Conservation (phyloP, 2,797 vertebrate species). For the Miichthys miiuy region DNA sequence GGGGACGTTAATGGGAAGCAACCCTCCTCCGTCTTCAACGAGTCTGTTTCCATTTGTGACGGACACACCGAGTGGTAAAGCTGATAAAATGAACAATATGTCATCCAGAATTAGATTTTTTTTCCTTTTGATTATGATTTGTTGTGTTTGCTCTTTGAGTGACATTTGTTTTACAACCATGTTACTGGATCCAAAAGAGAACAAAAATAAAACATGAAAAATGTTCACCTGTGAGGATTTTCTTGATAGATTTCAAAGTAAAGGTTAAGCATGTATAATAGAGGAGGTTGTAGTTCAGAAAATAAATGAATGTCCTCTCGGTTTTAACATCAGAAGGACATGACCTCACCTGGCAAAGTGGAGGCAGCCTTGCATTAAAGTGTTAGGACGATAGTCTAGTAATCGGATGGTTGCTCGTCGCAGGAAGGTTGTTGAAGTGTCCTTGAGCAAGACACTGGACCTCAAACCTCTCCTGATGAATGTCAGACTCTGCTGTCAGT, state of each 20-base stretch:
- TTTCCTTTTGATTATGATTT: slow-evolving; percentile 28
- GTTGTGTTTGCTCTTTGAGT: slow-evolving; percentile 1
- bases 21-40: slow-evolving; percentile 23
- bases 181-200: background rate
- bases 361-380: slow-evolving; percentile 8
- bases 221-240: background rate
- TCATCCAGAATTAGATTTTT: slow-evolving; percentile 35
- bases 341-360: background rate
- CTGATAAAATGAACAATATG: slow-evolving; percentile 53
- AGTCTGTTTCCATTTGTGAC: slow-evolving; percentile 46
- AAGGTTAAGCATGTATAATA: slow-evolving; percentile 20
- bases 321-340: slow-evolving; percentile 1
- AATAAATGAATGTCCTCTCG: slow-evolving; percentile 25
- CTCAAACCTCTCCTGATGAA: no score
- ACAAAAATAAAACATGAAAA: background rate
- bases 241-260: slow-evolving; percentile 32
- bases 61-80: slow-evolving; percentile 38
- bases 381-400: background rate
- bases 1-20: slow-evolving; percentile 49
- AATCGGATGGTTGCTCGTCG: no score
- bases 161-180: slow-evolving; percentile 25
- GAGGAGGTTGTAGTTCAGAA: slow-evolving; percentile 43
- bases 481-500: no score
- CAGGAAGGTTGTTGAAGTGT: no score
- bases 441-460: no score